Evolutionary conservation across 1,140 invertebrate genomes (phyloP), one percentile per base, ranked within the genome.

Genomic region (Megalonaias nervosa): DNA sequence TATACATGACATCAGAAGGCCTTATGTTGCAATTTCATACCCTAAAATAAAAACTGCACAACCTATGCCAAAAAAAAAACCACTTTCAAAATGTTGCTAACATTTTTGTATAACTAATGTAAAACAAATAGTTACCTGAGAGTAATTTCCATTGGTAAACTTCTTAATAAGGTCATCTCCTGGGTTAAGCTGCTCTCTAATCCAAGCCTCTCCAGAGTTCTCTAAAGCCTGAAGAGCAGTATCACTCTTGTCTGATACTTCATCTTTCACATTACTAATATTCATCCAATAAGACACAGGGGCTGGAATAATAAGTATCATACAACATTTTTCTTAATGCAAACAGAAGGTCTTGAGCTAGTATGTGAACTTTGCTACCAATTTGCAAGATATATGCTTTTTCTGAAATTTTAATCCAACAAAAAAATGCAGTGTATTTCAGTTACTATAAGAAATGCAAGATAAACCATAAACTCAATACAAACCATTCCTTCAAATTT

Each of bases 231-330:
- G 26, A 4, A 48, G 31, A 23, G 70, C 69, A 4, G 71, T 48
- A 13, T 21, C 48, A 11, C 64, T n/a, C 58, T 69, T 38, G 16
- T 23, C 3, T 17, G 17, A 23, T 16, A 80, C 19, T 65, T 76
- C 74, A 1, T 26, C 31, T 16, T 56, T 21, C 26, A 75, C 55
- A 15, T 21, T 56, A 15, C 61, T 64, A 62, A 80, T n/a, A 55
- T 80, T 70, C 67, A 60, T 75, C 78, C 78, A 80, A 58, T 80
- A 80, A 9, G 78, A 73, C 19, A 67, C 61, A 58, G 67, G 57
- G 23, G 61, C 71, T 74, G 62, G 2, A 48, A 48, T 62, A 80
- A 31, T 31, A 80, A 80, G 69, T 75, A 80, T 23, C 74, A 75
- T 2, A 73, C 78, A n/a, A 72, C 69, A 19, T 75, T 80, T 38